Base-by-base conservation (phyloP, 2,888 invertebrate species). In the Exephanes ischioxanthus region DNA sequence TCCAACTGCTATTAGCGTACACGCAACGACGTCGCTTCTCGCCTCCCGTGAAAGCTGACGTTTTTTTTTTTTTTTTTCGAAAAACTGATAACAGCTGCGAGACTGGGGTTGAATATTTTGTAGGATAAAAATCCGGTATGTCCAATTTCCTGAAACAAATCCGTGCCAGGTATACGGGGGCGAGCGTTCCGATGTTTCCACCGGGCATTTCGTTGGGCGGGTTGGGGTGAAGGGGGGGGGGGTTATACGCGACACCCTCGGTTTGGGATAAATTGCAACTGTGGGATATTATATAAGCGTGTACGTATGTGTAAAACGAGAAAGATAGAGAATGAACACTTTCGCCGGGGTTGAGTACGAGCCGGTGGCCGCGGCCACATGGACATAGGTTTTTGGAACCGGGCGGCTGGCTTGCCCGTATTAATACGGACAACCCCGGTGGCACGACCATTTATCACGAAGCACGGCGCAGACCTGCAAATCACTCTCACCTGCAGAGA, bases 371-470 rank as follows among this genome's bases (percentile, higher is more conserved):
- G 37, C 26, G 19, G 48, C 41, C 33, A 61, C 45, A 63, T 76
- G 11, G 66, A 67, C 67, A 53, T 61, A 84, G 85, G 84, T 87
- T 86, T 86, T 86, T 41, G 41, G 87, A 87, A 84, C 70, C 75
- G 72, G 78, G 79, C 83, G 72, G 55, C 22, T 9, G 77, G 80
- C 41, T 61, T 79, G 85, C 83, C 80, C 86, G 73, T 86, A 86
- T 86, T 83, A 83, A 86, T 87, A 80, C 85, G 80, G 85, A 87
- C 71, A 84, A 87, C 70, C 80, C 86, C 80, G 61, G 45, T 45
- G 45, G 85, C 82, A 80, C 78, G 84, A 73, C 84, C 88, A 89
- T 88, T 89, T 88, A 89, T 89, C 87, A 87, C 87, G 82, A 76
- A 80, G 37, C 84, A 86, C 84, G 84, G 87, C 84, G 79, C 83